Conservation (phyloP, 2,113 vertebrate species). For the Istiophorus platypterus region DNA sequence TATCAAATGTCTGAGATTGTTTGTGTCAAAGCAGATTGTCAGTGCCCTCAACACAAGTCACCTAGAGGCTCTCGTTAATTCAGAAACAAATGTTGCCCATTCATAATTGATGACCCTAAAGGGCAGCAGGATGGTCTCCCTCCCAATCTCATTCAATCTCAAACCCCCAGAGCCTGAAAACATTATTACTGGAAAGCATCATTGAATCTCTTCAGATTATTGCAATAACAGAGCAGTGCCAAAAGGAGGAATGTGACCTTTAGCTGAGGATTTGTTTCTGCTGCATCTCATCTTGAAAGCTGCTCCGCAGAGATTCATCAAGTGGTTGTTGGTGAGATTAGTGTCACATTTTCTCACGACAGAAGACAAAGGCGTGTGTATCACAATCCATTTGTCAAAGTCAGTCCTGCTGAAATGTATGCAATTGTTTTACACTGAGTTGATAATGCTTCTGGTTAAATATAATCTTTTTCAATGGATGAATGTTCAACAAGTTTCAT, state of each 20-base stretch:
- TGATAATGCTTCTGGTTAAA: slow-evolving; percentile 19
- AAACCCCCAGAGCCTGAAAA: slow-evolving; percentile 19
- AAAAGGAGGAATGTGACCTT: slow-evolving; percentile 42
- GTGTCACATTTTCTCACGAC: slow-evolving; percentile 12
- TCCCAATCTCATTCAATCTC: slow-evolving; percentile 29
- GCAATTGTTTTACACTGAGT: slow-evolving; percentile 18
- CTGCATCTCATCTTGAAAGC: background rate
- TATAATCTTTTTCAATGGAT: background rate
- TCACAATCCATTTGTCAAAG: slow-evolving; percentile 8
- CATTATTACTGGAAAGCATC: slow-evolving; percentile 11
- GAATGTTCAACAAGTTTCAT: slow-evolving; percentile 48
- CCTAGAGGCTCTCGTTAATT: slow-evolving; percentile 28
- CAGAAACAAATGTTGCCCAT: slow-evolving; percentile 56
- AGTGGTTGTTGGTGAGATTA: slow-evolving; percentile 7
- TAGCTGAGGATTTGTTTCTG: slow-evolving; percentile 20
- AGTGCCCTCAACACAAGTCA: slow-evolving; percentile 11
- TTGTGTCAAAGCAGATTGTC: slow-evolving; percentile 9
- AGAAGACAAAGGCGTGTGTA: background rate
- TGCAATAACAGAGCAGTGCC: background rate
- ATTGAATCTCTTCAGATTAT: slow-evolving; percentile 21
- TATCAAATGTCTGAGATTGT: slow-evolving; percentile 10
- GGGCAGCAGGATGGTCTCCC: slow-evolving; percentile 44
- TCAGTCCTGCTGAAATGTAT: background rate
- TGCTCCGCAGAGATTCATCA: slow-evolving; percentile 20
- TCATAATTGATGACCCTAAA: slow-evolving; percentile 69